These are phyloP conservation scores for Conopomorpha cramerella DNA, from an alignment of 1,140 invertebrate genomes.

Conservation along the genomic window DNA sequence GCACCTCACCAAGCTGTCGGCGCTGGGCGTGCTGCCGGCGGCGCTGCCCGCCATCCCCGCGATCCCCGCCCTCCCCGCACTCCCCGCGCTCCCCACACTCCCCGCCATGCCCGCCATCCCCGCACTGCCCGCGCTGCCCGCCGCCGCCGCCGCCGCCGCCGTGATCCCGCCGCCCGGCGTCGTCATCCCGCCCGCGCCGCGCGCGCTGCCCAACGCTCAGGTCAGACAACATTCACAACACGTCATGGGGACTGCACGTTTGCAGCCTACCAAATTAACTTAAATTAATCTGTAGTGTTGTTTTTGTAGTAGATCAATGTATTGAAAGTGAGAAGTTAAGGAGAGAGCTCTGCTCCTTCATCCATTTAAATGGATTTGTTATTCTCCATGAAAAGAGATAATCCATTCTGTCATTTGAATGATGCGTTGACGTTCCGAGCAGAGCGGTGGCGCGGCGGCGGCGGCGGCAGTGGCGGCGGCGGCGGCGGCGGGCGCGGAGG, in stretches of 20 bases:
- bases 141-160: conserved; percentile 2
- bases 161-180: conserved; percentile 9
- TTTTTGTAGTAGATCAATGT: no score
- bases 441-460: conserved; percentile 9
- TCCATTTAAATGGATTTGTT: no score
- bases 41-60: conserved; percentile 21
- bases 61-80: conserved; percentile 27
- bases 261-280: no score
- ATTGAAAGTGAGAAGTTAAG: no score
- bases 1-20: conserved; percentile 62
- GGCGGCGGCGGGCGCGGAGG: conserved; percentile 7
- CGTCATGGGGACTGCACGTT: no score
- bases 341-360: no score
- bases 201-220: no score
- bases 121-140: conserved; percentile 7
- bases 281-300: no score
- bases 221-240: no score
- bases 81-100: conserved; percentile 27
- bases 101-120: conserved; percentile 1
- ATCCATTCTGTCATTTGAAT: no score
- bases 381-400: no score
- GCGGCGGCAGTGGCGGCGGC: not conserved
- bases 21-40: conserved; percentile 28
- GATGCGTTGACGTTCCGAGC: no score
- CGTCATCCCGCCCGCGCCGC: conserved; percentile 8